Conservation (phyloP, 2,888 invertebrate species). For the Dasysyrphus tricinctus region DNA sequence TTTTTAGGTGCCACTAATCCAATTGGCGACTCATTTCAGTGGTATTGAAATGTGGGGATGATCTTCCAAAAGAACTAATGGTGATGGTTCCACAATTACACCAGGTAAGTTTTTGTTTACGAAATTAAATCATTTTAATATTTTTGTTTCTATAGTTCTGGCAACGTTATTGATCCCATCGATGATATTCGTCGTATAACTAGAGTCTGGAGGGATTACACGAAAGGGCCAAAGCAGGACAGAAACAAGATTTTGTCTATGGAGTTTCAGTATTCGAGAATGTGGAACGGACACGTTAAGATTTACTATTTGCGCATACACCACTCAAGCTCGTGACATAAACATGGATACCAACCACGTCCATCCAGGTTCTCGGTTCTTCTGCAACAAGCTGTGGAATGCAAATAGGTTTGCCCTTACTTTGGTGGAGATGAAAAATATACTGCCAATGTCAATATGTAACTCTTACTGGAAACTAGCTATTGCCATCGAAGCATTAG, state of each 20-base stretch:
- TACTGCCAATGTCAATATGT: conserved; percentile 83
- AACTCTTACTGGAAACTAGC: conserved; percentile 85
- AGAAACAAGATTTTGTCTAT: conserved; percentile 91
- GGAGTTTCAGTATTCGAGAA: conserved; percentile 99
- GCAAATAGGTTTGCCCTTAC: conserved; percentile 96
- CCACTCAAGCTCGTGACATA: no score
- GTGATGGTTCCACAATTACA: no score
- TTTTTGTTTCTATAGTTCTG: no score
- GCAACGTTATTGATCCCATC: conserved; percentile 98
- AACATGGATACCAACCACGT: conserved; percentile 97
- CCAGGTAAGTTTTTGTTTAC: no score
- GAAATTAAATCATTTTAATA: no score
- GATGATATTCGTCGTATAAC: conserved; percentile 96
- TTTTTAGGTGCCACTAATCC: no score
- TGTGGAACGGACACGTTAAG: conserved; percentile 88
- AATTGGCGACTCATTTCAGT: no score
- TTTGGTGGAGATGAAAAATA: conserved; percentile 85
- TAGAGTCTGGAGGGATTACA: conserved; percentile 92
- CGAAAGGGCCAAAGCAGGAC: conserved; percentile 89
- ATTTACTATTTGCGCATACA: conserved; percentile 95
- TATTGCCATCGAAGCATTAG: conserved; percentile 89
- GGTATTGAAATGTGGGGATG: no score
- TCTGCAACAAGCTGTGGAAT: conserved; percentile 99
- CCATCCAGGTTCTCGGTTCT: conserved; percentile 96
- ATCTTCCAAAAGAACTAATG: no score